A percentile compares a stretch with the other conserved stretches of the same genome.
These are phyloP conservation scores for Tokudaia muenninki DNA, from an alignment of 2,797 vertebrate species.

Conservation along the genomic window DNA sequence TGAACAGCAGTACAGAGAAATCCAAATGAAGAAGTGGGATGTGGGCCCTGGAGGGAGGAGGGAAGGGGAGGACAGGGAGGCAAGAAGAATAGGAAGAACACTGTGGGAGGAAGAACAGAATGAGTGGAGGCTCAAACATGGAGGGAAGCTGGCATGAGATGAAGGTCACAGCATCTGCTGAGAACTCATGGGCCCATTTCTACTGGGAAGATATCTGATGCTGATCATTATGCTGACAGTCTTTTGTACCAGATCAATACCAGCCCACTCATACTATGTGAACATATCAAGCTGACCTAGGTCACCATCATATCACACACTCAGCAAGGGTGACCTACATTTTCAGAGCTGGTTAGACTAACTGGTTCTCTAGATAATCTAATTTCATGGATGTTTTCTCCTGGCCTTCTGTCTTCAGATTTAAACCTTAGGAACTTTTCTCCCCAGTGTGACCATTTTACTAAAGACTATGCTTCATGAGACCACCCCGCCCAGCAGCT, in stretches of 20 bases:
- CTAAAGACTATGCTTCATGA: neutral
- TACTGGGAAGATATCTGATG: neutral
- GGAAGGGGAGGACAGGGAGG: neutral
- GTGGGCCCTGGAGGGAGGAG: neutral
- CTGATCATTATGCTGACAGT: slow-evolving; percentile 5
- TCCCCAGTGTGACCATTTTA: neutral
- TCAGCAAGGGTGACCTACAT: neutral
- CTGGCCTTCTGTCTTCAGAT: slow-evolving; percentile 27
- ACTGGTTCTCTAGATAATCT: neutral
- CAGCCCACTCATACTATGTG: neutral
- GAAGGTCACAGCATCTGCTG: slow-evolving; percentile 68
- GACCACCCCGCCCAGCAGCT: neutral
- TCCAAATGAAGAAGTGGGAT: slow-evolving; percentile 24
- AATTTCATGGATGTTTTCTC: neutral
- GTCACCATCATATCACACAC: neutral
- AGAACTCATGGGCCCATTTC: slow-evolving; percentile 49
- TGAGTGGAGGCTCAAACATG: slow-evolving; percentile 40
- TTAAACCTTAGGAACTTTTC: neutral
- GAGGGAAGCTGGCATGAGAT: slow-evolving; percentile 59
- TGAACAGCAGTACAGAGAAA: slow-evolving; percentile 50
- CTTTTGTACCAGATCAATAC: neutral
- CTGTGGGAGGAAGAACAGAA: slow-evolving; percentile 64
- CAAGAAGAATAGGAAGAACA: slow-evolving; percentile 63
- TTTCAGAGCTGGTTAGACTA: neutral
- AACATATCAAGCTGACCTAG: neutral